Conservation (phyloP, 2,113 vertebrate genomes). For the Etheostoma spectabile region DNA sequence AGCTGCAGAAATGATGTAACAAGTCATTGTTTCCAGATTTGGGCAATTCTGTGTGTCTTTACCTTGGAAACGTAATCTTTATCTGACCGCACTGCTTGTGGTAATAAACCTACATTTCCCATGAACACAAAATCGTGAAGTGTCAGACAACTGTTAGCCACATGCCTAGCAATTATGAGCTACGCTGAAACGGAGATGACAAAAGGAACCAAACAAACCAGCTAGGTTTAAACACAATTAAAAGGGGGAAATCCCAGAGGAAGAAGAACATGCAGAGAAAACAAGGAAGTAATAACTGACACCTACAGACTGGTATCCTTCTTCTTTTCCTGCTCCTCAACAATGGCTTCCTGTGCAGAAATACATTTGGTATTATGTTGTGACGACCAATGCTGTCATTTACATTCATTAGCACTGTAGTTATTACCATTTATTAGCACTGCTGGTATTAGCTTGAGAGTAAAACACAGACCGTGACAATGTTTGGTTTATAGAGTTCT, state of each 20-base stretch:
- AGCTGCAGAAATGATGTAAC: too few relatives aligned
- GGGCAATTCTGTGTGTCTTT: too few relatives aligned
- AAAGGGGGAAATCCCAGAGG: not conserved
- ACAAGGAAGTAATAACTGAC: conserved; percentile 28
- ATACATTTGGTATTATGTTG: not conserved
- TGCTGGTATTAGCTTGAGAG: not conserved
- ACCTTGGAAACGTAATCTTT: too few relatives aligned
- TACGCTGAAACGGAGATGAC: too few relatives aligned
- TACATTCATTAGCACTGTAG: not conserved
- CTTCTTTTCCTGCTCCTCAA: conserved; percentile 98
- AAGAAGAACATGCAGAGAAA: not conserved
- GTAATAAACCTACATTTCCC: too few relatives aligned
- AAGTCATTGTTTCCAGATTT: too few relatives aligned
- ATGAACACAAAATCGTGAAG: too few relatives aligned
- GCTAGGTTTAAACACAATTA: not conserved
- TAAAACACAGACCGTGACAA: not conserved
- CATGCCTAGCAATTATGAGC: too few relatives aligned
- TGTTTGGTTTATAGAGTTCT: not conserved
- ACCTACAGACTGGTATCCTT: conserved; percentile 95
- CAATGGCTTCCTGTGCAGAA: conserved; percentile 91
- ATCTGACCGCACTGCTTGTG: too few relatives aligned
- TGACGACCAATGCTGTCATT: not conserved
- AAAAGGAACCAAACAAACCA: not conserved
- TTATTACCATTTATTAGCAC: not conserved
- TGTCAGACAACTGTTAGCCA: too few relatives aligned